phyloP scores from a whole-genome alignment of 2,113 vertebrate species.

The Macquaria australasica region DNA sequence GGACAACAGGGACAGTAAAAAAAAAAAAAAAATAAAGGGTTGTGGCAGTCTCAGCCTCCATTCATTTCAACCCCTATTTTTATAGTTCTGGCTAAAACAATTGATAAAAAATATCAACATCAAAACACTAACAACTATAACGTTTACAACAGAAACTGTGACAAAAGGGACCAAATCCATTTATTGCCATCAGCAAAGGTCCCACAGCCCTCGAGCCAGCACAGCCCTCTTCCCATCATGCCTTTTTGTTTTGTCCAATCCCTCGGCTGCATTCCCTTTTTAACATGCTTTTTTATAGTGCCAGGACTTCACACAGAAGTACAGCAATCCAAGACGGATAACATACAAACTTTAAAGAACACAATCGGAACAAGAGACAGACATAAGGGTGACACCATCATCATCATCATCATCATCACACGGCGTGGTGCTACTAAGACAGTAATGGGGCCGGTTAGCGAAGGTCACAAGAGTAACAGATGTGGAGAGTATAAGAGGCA shows the following conservation, averaged over 20 bases:
- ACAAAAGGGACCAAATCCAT: conserved; percentile 65
- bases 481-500: conserved; percentile 23
- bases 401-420: conserved; percentile 50
- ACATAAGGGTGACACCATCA: conserved; percentile 58
- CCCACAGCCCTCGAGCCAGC: conserved; percentile 44
- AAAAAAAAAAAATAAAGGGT: too few relatives aligned
- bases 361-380: conserved; percentile 69
- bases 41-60: conserved; percentile 28
- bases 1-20: conserved; percentile 19
- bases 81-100: conserved; percentile 58
- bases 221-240: conserved; percentile 43
- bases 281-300: conserved; percentile 71
- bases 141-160: conserved; percentile 71
- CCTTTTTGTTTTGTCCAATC: conserved; percentile 26
- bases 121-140: conserved; percentile 74
- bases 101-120: conserved; percentile 71
- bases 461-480: conserved; percentile 12
- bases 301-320: conserved; percentile 75
- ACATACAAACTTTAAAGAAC: conserved; percentile 64
- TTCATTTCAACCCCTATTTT: conserved; percentile 44
- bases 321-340: conserved; percentile 74
- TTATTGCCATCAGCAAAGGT: conserved; percentile 70
- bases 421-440: conserved; percentile 39
- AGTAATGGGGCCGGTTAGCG: conserved; percentile 31
- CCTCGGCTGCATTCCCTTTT: conserved; percentile 46